Conservation (phyloP, 1,140 invertebrate genomes). For the Drosophila tani region DNA sequence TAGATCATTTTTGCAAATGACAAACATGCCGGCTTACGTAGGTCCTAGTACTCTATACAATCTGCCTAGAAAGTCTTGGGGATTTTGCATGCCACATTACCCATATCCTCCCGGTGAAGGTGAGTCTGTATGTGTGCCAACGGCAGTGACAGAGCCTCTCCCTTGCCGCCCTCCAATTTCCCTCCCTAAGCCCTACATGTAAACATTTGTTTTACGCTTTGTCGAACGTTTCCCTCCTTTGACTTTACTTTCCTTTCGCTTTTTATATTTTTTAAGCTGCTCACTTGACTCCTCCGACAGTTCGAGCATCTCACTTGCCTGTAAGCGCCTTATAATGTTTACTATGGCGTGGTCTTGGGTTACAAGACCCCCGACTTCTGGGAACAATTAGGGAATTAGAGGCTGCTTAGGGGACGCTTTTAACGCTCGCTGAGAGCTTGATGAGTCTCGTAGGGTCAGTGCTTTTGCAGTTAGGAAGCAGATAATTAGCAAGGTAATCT, state of each 20-base stretch:
- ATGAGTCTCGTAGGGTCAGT: neutral
- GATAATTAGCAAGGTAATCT: neutral
- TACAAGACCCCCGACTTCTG: neutral
- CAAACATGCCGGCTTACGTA: constrained; percentile 20
- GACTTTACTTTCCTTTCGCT: constrained; percentile 6
- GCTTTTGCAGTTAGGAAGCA: neutral
- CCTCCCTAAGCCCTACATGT: neutral
- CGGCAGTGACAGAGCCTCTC: constrained; percentile 19
- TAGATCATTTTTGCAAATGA: constrained; percentile 19
- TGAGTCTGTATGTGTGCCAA: constrained; percentile 13
- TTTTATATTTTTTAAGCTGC: constrained; percentile 9
- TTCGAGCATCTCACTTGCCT: constrained; percentile 15
- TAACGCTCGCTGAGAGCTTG: neutral
- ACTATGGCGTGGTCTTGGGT: neutral
- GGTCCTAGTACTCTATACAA: constrained; percentile 9
- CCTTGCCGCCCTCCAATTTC: neutral
- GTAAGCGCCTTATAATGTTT: constrained; percentile 28
- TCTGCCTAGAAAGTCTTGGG: constrained; percentile 20
- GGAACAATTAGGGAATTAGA: constrained; percentile 21
- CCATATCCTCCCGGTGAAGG: constrained; percentile 18
- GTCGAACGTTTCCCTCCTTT: constrained; percentile 15
- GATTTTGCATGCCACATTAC: constrained; percentile 31
- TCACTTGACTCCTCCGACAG: neutral
- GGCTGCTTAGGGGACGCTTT: neutral
- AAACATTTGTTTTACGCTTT: constrained; percentile 53